Evolutionary conservation across 2,888 invertebrate genomes (phyloP).

Genomic region (Stegana nigrithorax): DNA sequence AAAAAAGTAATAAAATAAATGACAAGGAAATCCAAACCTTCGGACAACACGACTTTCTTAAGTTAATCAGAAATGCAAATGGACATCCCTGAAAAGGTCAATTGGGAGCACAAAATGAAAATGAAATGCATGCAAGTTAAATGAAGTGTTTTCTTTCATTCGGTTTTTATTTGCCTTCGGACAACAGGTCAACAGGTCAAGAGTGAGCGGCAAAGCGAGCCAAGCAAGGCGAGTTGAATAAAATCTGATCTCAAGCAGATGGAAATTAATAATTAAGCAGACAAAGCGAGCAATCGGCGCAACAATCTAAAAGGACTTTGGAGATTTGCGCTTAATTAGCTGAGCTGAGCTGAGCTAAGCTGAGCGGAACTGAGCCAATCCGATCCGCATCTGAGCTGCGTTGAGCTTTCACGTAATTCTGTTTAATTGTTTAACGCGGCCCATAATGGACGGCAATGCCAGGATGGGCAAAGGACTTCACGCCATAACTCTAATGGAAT

Average conservation of each 20-base stretch:
- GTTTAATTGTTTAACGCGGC: too few species aligned
- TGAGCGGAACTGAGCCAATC: too few species aligned
- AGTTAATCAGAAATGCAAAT: constrained; percentile 54
- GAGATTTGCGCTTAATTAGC: constrained; percentile 34
- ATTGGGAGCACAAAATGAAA: constrained; percentile 39
- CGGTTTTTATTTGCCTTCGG: too few species aligned
- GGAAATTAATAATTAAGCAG: constrained; percentile 45
- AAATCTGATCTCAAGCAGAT: constrained; percentile 39
- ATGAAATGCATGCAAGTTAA: constrained; percentile 11
- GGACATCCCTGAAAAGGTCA: constrained; percentile 50
- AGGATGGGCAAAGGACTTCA: constrained; percentile 38
- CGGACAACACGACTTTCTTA: constrained; percentile 30
- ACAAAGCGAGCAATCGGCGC: too few species aligned
- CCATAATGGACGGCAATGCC: constrained; percentile 26
- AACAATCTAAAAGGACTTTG: constrained; percentile 44
- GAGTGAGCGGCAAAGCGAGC: constrained; percentile 11
- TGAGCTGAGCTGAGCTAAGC: too few species aligned
- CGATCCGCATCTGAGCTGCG: too few species aligned
- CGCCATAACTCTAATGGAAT: constrained; percentile 60
- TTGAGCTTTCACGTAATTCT: too few species aligned
- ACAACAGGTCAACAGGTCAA: neutral
- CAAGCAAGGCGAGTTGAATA: constrained; percentile 33
- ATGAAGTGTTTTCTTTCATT: constrained; percentile 27
- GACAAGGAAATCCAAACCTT: constrained; percentile 20
- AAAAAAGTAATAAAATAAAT: too few species aligned